Percentiles rank a stretch among this genome's conserved stretches.
These are phyloP conservation scores for Oxyteleia sp. DNA, from an alignment of 2,888 invertebrate species.

Conservation along the genomic window DNA sequence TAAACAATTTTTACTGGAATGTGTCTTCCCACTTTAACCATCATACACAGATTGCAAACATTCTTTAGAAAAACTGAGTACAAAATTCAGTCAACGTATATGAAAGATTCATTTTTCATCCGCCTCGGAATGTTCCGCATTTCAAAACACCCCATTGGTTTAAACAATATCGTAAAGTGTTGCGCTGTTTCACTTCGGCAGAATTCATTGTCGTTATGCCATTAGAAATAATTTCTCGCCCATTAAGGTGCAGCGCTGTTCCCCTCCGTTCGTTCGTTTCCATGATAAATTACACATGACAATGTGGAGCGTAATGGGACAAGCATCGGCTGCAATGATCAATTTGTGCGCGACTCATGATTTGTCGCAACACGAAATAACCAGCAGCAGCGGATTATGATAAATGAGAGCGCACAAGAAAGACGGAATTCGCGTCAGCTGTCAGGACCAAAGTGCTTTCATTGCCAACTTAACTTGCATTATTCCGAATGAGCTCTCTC, in stretches of 20 bases:
- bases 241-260: conserved; percentile 5
- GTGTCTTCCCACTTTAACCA: too few species aligned
- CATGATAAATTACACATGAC: conserved; percentile 21
- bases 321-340: conserved; percentile 23
- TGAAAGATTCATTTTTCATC: too few species aligned
- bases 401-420: conserved; percentile 21
- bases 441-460: conserved; percentile 20
- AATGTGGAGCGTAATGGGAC: conserved; percentile 6
- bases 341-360: conserved; percentile 25
- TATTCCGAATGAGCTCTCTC: conserved; percentile 12
- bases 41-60: too few species aligned
- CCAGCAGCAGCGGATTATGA: conserved; percentile 26
- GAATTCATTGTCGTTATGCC: neutral
- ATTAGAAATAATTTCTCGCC: conserved; percentile 8
- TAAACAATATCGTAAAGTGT: neutral
- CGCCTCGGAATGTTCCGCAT: too few species aligned
- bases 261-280: neutral
- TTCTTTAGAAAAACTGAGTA: too few species aligned
- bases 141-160: neutral
- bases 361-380: conserved; percentile 41
- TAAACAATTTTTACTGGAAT: too few species aligned
- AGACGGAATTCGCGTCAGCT: conserved; percentile 23
- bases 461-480: conserved; percentile 36
- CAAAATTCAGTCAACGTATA: too few species aligned
- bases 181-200: neutral